Conservation (phyloP, 2,113 vertebrate species). For the Trematomus loennbergii region DNA sequence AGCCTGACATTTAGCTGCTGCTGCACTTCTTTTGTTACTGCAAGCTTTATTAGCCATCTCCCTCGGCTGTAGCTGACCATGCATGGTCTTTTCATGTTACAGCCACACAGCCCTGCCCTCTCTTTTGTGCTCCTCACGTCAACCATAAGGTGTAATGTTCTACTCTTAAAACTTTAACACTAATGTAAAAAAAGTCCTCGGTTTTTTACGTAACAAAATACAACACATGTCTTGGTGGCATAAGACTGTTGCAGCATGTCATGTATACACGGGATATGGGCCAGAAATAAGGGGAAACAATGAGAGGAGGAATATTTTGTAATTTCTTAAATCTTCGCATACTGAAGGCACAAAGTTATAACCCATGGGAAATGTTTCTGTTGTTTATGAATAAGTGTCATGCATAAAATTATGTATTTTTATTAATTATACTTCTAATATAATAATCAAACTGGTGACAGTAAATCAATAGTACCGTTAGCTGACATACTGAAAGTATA, state of each 20-base stretch:
- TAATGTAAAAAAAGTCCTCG: background rate
- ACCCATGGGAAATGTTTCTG: too few relatives aligned
- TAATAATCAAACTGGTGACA: too few relatives aligned
- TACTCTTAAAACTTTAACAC: background rate
- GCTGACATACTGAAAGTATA: too few relatives aligned
- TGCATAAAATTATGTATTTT: too few relatives aligned
- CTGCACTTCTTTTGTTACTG: conserved; percentile 83
- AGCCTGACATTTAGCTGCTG: conserved; percentile 77
- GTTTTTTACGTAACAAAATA: background rate
- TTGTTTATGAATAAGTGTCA: too few relatives aligned
- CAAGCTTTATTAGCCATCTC: conserved; percentile 60
- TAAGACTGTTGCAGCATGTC: background rate
- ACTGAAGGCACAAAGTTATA: too few relatives aligned
- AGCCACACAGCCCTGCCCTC: conserved; percentile 39
- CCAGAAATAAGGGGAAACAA: too few relatives aligned
- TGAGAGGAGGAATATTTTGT: too few relatives aligned
- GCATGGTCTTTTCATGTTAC: conserved; percentile 65
- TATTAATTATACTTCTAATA: too few relatives aligned
- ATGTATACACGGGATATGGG: too few relatives aligned
- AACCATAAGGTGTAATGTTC: conserved; percentile 20
- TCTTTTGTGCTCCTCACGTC: conserved; percentile 37
- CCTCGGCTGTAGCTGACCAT: conserved; percentile 75
- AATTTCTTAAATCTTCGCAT: too few relatives aligned
- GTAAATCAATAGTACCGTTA: too few relatives aligned
- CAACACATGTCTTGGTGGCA: background rate